phyloP scores from a whole-genome alignment of 2,113 vertebrate species.

The Oncorhynchus clarkii region DNA sequence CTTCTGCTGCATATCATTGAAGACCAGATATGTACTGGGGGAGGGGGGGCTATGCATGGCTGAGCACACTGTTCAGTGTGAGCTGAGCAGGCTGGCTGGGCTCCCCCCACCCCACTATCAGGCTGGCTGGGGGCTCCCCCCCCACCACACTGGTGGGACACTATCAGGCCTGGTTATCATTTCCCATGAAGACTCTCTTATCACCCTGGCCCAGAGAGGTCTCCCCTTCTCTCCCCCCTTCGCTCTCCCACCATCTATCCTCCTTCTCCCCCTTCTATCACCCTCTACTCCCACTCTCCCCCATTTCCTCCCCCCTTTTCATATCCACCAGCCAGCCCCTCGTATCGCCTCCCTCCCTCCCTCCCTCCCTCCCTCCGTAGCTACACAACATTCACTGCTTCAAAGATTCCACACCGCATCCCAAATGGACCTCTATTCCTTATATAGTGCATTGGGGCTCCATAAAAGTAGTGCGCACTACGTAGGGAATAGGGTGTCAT shows the following conservation, averaged over 20 bases:
- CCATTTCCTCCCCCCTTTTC: slow-evolving; percentile 59
- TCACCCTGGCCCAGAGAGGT: slow-evolving; percentile 99
- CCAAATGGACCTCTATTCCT: no score
- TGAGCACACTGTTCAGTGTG: slow-evolving; percentile 99
- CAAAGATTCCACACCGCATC: slow-evolving; percentile 78
- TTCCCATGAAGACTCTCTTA: slow-evolving; percentile 99
- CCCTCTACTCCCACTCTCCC: slow-evolving; percentile 5
- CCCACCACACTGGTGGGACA: slow-evolving; percentile 26
- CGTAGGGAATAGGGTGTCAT: no score
- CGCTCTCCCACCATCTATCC: neutral
- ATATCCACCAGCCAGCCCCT: slow-evolving; percentile 69
- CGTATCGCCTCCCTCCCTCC: slow-evolving; percentile 38
- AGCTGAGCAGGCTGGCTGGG: slow-evolving; percentile 27
- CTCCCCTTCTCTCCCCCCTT: slow-evolving; percentile 69
- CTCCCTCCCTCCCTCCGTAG: neutral
- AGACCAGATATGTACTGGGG: slow-evolving; percentile 90
- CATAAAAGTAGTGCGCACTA: no score
- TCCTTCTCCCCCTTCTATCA: slow-evolving; percentile 54
- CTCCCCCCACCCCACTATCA: no score
- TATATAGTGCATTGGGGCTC: no score
- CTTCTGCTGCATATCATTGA: slow-evolving; percentile 55
- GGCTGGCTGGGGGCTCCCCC: slow-evolving; percentile 2
- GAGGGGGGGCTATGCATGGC: slow-evolving; percentile 88
- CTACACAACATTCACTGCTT: slow-evolving; percentile 67
- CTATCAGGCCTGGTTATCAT: slow-evolving; percentile 99